These are phyloP conservation scores for Epinotia brunnichana DNA, from an alignment of 2,888 invertebrate species.

Conservation along the genomic window DNA sequence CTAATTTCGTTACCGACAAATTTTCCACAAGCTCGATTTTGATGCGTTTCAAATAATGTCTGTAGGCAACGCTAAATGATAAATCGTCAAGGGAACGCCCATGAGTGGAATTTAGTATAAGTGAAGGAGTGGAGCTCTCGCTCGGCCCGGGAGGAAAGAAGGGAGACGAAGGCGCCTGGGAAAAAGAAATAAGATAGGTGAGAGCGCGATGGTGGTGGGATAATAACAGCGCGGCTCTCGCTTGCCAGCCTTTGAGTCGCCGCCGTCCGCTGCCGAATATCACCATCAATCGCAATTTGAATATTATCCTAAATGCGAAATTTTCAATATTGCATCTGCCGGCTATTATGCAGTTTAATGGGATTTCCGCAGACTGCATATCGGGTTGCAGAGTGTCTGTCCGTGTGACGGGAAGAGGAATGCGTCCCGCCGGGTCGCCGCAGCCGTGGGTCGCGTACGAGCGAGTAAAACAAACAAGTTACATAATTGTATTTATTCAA, in stretches of 20 bases:
- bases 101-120: slow-evolving; percentile 75
- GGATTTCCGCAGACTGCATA: slow-evolving; percentile 34
- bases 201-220: slow-evolving; percentile 82
- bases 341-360: slow-evolving; percentile 25
- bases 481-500: slow-evolving; percentile 82
- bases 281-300: slow-evolving; percentile 76
- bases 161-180: slow-evolving; percentile 74
- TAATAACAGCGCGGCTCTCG: slow-evolving; percentile 80
- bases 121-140: slow-evolving; percentile 64
- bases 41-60: slow-evolving; percentile 84
- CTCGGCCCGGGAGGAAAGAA: slow-evolving; percentile 62
- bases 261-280: slow-evolving; percentile 74
- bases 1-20: slow-evolving; percentile 83
- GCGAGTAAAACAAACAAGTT: slow-evolving; percentile 82
- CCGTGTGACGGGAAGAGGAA: slow-evolving; percentile 54
- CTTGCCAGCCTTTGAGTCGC: slow-evolving; percentile 66
- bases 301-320: slow-evolving; percentile 66
- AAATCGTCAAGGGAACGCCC: slow-evolving; percentile 82
- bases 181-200: slow-evolving; percentile 80
- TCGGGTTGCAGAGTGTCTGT: slow-evolving; percentile 36
- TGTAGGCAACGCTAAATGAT: slow-evolving; percentile 83
- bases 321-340: slow-evolving; percentile 61
- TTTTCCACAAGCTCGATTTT: slow-evolving; percentile 82
- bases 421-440: slow-evolving; percentile 61
- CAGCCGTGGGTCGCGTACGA: slow-evolving; percentile 67